phyloP scores from a whole-genome alignment of 2,113 vertebrate species.

The Sander vitreus region DNA sequence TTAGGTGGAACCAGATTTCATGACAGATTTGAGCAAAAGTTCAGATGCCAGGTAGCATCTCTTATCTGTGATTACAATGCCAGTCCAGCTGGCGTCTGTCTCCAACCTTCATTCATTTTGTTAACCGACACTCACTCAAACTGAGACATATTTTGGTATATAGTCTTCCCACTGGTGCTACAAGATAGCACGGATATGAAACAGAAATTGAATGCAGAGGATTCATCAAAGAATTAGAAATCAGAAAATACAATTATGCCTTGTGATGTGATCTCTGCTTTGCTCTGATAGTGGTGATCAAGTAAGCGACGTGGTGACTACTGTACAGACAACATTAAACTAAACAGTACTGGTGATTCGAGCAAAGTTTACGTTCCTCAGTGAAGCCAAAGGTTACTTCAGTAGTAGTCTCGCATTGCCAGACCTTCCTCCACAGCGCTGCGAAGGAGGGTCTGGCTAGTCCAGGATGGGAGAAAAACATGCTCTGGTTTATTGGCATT shows the following conservation, averaged over 20 bases:
- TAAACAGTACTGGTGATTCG: conserved; percentile 2
- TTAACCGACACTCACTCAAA: neutral
- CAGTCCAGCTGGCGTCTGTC: neutral
- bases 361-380: conserved; percentile 50
- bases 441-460: too few species aligned
- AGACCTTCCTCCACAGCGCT: too few species aligned
- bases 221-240: too few species aligned
- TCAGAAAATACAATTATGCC: neutral
- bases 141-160: neutral
- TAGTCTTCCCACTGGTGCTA: neutral
- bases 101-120: neutral
- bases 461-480: too few species aligned
- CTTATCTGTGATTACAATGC: neutral
- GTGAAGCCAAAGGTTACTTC: conserved; percentile 51
- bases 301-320: neutral
- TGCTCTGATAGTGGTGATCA: neutral
- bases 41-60: neutral
- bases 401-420: neutral
- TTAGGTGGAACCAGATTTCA: conserved; percentile 10
- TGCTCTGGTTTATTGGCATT: too few species aligned
- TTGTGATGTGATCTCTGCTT: neutral
- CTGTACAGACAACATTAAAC: neutral
- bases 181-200: neutral
- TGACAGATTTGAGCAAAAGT: neutral
- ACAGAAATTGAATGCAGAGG: neutral